Evolutionary conservation across 2,888 invertebrate genomes (phyloP).

Genomic region (Archips crataeganus): DNA sequence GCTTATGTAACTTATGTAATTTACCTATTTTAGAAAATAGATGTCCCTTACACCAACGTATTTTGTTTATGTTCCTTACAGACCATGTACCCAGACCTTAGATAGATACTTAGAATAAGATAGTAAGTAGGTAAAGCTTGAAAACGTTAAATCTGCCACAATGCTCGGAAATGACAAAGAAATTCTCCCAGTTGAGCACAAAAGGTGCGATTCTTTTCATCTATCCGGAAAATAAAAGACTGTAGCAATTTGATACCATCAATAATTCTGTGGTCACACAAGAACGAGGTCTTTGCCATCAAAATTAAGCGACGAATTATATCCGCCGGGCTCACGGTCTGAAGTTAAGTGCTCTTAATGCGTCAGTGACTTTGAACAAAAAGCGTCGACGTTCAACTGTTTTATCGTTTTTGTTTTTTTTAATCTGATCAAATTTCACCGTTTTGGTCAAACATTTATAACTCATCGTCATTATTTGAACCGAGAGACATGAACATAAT

Average conservation of each 20-base stretch:
- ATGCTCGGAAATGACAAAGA: slow-evolving; percentile 7
- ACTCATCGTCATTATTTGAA: too few relatives aligned
- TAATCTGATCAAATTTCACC: too few relatives aligned
- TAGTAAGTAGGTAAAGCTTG: not conserved
- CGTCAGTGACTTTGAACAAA: slow-evolving; percentile 29
- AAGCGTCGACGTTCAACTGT: not conserved
- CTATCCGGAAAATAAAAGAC: slow-evolving; percentile 20
- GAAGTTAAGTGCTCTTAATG: slow-evolving; percentile 33
- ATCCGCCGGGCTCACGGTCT: slow-evolving; percentile 11
- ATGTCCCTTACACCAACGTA: too few relatives aligned
- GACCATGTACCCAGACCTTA: too few relatives aligned
- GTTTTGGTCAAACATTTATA: not conserved
- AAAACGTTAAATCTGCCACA: not conserved
- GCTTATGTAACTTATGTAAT: too few relatives aligned
- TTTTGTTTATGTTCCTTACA: too few relatives aligned
- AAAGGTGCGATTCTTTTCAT: slow-evolving; percentile 10
- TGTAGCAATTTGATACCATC: slow-evolving; percentile 32
- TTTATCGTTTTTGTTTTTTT: slow-evolving; percentile 15
- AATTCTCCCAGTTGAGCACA: slow-evolving; percentile 14
- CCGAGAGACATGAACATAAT: too few relatives aligned
- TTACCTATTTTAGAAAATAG: too few relatives aligned
- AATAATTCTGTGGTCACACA: slow-evolving; percentile 32
- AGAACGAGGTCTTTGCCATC: slow-evolving; percentile 21
- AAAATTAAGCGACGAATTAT: slow-evolving; percentile 37
- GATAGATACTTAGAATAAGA: too few relatives aligned